Evolutionary conservation across 2,888 invertebrate genomes (phyloP), one percentile per base, ranked within the genome.

Genomic region (Lutraria lutraria): DNA sequence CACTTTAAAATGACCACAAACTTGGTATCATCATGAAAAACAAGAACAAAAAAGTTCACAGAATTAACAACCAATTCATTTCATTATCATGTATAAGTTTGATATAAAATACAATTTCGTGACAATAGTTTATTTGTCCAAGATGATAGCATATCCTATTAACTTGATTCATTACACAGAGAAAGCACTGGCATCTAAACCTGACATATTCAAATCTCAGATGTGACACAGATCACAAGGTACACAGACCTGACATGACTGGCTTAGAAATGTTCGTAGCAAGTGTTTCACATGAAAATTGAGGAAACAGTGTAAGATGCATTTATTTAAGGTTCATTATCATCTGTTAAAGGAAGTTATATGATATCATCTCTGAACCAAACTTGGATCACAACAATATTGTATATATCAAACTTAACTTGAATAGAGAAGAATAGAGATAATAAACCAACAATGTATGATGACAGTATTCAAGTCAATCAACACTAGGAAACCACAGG

Each of bases 311-410:
- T 68, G 63, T 21, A 8, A 68, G 56, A 15, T 56, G 56, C 6
- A 56, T 16, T 56, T 56, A 56, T 56, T 12, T 56, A 56, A 56
- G 56, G 6, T 56, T 2, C 56, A 15, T 56, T 56, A 8, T 53
- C 15, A 12, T 19, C 19, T 12, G 15, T 8, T 8, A 16, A 56
- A 15, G 16, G 56, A 15, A 56, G 19, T 19, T 2, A 25, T 25
- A 13, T 1, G 21, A 68, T 25, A 68, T 68, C 25, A 68, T 68
- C 63, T 68, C 19, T 0, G n/a, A 25, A 68, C 63, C n/a, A 68
- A 25, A 76, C 29, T 34, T 31, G 76, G 76, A 25, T 76, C 76
- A 76, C 76, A 76, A 34, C 76, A 76, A 76, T 76, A 76, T 76
- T 76, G 76, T 76, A 76, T 76, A 76, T 19, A 76, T 31, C 76